Conservation (phyloP, 1,140 invertebrate species). For the Drosophila teissieri region DNA sequence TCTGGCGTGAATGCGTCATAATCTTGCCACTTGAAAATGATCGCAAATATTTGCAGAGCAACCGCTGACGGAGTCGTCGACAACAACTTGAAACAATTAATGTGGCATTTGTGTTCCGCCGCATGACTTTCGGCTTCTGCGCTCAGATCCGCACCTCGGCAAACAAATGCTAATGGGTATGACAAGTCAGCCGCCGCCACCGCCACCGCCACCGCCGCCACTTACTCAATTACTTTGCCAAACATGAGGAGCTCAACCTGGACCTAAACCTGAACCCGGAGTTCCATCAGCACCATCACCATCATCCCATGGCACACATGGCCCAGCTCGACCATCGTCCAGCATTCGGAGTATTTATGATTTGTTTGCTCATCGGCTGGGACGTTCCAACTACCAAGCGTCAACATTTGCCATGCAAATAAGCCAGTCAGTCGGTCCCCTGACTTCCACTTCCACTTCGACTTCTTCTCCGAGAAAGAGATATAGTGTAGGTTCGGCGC, state of each 20-base stretch:
- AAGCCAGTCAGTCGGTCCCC: conserved; percentile 15
- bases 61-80: conserved; percentile 47
- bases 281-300: conserved; percentile 5
- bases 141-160: conserved; percentile 65
- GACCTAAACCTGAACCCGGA: conserved; percentile 7
- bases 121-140: conserved; percentile 80
- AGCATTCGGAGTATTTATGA: conserved; percentile 74
- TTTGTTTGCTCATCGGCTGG: conserved; percentile 71
- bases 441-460: conserved; percentile 7
- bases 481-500: conserved; percentile 39
- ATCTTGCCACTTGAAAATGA: conserved; percentile 80
- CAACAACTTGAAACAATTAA: conserved; percentile 82
- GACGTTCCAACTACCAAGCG: conserved; percentile 67
- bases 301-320: conserved; percentile 23
- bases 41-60: conserved; percentile 71
- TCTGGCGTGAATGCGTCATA: conserved; percentile 81
- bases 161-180: conserved; percentile 83
- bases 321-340: conserved; percentile 15
- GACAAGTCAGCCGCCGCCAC: conserved; percentile 66
- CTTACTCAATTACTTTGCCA: conserved; percentile 83
- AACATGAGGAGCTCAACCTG: conserved; percentile 47
- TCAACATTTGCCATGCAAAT: conserved; percentile 79
- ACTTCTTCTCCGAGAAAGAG: neutral
- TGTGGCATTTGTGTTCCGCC: conserved; percentile 80
- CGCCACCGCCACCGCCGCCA: conserved; percentile 41